Percentiles rank a stretch among this genome's conserved stretches.
These are phyloP conservation scores for Neogale vison DNA, from an alignment of 2,113 vertebrate genomes.

Conservation along the genomic window DNA sequence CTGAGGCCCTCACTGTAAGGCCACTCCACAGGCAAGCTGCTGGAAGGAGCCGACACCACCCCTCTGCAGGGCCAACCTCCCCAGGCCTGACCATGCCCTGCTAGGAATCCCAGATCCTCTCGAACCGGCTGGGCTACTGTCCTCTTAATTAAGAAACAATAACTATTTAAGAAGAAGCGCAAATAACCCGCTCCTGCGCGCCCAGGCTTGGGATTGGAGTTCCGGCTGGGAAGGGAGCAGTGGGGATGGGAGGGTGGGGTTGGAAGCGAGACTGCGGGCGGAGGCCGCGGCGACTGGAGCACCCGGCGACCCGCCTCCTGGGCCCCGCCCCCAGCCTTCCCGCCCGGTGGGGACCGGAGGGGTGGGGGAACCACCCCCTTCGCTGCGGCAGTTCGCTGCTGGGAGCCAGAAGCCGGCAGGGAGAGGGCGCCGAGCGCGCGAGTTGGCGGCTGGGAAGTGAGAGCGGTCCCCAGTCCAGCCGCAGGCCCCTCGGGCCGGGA, in stretches of 20 bases:
- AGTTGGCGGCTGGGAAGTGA: neutral
- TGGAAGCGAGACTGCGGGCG: neutral
- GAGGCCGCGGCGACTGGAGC: neutral
- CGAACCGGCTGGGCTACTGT: accelerated
- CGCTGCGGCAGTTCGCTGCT: neutral
- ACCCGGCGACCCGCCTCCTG: neutral
- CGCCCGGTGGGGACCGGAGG: accelerated
- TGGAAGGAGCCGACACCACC: neutral
- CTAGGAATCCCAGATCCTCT: neutral
- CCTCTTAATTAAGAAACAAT: constrained; percentile 59
- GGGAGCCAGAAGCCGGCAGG: neutral
- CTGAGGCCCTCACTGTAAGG: neutral
- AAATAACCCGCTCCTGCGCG: neutral
- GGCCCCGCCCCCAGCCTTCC: constrained; percentile 8
- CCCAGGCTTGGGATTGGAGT: neutral
- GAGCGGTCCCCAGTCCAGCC: neutral
- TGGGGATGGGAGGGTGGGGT: no score
- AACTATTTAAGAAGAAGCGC: neutral
- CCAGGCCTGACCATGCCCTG: neutral
- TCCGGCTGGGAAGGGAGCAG: neutral
- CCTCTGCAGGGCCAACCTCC: neutral
- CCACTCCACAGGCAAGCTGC: neutral
- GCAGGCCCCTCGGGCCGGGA: neutral
- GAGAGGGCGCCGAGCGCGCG: neutral
- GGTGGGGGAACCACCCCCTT: neutral